Evolutionary conservation across 2,113 vertebrate species (phyloP), one percentile per base, ranked within the genome.

Genomic region (Lota lota): DNA sequence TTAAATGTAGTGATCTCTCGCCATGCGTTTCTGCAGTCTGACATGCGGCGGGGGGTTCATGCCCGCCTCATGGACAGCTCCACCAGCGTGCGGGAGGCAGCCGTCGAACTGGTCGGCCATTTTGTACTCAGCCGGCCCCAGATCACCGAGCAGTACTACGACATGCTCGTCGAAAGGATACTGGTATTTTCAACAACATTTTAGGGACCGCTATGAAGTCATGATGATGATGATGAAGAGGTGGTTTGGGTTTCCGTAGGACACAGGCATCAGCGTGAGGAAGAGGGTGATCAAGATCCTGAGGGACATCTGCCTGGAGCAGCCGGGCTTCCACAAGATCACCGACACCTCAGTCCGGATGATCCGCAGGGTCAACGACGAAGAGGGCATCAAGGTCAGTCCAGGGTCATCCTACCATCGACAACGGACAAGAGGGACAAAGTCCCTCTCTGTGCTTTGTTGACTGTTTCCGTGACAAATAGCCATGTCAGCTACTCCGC

Each of bases 331-430:
- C 92, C 95, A 93, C 83, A 98, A 98, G 92, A 93, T 99, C 69
- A 99, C 97, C 7, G 97, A 99, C 85, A 99, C 98, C 97, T 99
- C 97, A 83, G 97, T 99, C 70, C 97, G 96, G 93, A 99, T 99
- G 97, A 99, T 99, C 87, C 94, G 97, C 67, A 93, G 97, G 88
- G 97, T 99, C 82, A 99, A 99, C 78, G 97, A 99, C 18, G 97
- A 99, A 83, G 97, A 99, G 80, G 97, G 97, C 80, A 99, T 99
- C 92, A 99, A 99, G 97, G 97, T 98, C 40, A 14, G 40, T 12
- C 40, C 40, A 8, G 12, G 40, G 11, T 47, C 40, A 47, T 14
- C 40, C 10, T 14, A 47, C 8, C 6, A 8, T 47, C 10, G 8
- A 12, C 40, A 47, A 14, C 10, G 28, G 28, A 33, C 28, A 33